Base-by-base conservation (phyloP, 2,113 vertebrate species). In the Chaetodon trifascialis region DNA sequence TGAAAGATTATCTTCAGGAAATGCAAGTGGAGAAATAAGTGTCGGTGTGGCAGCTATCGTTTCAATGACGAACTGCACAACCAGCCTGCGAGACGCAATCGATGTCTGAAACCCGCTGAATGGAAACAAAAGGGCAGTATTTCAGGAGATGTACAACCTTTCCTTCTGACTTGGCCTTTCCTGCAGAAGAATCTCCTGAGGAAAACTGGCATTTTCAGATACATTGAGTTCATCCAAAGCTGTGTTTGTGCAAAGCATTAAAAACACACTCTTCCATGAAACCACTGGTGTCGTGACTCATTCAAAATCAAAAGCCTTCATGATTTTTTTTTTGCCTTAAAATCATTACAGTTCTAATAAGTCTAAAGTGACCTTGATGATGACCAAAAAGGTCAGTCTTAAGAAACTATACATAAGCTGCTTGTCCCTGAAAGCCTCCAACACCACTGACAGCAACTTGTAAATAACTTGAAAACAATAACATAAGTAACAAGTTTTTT, bases 281-380 rank as follows among this genome's bases (percentile, higher is more conserved):
- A 54, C 15, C 19, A 23, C 17, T 49, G 46, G 23, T 51, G 76
- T 34, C 21, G 21, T 58, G 7, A 64, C 46, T 74, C 78, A 60
- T 11, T 54, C 71, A 82, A 66, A 34, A 44, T 52, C 49, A 21
- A 19, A 52, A 38, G 30, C 58, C 34, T 63, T 79, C 64, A 69
- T 79, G 62, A 82, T 73, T 84, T 72, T 30, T 72, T 30, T 30
- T 59, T 76, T 71, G 55, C 55, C 46, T 65, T 70, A 14, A 77
- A 73, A 76, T 63, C 21, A 52, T 55, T n/a, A 55, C 56, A 60
- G 19, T 1, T 30, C 30, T 30, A 30, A 30, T 30, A 30, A 30
- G 30, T 56, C 23, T 54, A 4, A 65, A 16, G 19, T 59, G 34
- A 19, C 10, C 15, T 19, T 5, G 4, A 49, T 40, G 55, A 60